Base-by-base conservation (phyloP, 2,113 vertebrate species). In the Asarcornis scutulata region DNA sequence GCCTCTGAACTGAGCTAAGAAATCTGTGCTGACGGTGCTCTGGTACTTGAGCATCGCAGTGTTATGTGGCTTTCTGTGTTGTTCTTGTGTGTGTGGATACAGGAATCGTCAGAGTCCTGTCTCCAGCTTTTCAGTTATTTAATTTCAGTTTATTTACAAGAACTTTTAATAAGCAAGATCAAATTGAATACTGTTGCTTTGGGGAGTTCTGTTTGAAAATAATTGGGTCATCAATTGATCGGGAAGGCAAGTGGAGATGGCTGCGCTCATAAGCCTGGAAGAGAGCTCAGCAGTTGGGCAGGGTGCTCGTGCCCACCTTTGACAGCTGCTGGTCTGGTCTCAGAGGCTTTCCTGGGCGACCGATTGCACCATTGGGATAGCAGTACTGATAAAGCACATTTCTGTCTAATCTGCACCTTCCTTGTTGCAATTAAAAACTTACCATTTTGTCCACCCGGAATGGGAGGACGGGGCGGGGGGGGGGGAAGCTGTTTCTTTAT, bases 251-350 rank as follows among this genome's bases (percentile, higher is more conserved):
- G 40, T 50, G 78, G 59, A 9, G 7, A 4, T 11, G 32, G 3
- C 32, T 27, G 64, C 1, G 2, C 9, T 0, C 36, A 26, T 3
- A 15, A 73, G 22, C 59, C 56, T 56, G 2, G 6, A 55, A 32
- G 42, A 13, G 56, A 13, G 21, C 42, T 55, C 0, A 0, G 50
- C 58, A 58, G 34, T 8, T 34, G 1, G 15, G 29, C 48, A 20
- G 55, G 60, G 27, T 34, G 72, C 67, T 5, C 0, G 0, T 2
- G 7, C 59, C 75, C 48, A 5, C 2, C 44, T 12, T 48, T 72
- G 77, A 27, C 62, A 17, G 31, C 78, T 80, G 64, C 55, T 68
- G 34, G 0, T n/a, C 40, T 62, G 62, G 6, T 55, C 62, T 68
- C 48, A 13, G 22, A 72, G 42, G 71, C 74, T 32, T 34, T 83